These are phyloP conservation scores for Danionella cerebrum DNA, from an alignment of 2,113 vertebrate species.

Conservation along the genomic window DNA sequence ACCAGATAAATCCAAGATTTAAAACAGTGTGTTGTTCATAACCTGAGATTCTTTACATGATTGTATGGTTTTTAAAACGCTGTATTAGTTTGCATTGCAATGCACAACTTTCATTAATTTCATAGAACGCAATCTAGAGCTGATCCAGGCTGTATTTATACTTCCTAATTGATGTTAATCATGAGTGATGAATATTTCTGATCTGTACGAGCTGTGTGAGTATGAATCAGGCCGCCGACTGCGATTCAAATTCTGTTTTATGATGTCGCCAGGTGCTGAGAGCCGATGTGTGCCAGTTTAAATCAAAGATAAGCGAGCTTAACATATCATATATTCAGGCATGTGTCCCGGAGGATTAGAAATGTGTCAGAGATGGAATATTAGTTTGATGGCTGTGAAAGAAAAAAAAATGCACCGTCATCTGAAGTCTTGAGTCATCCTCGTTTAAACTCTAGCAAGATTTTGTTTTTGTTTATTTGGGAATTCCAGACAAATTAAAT, in stretches of 20 bases:
- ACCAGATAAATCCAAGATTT: no score
- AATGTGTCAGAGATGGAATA: conserved; percentile 37
- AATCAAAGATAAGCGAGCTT: conserved; percentile 15
- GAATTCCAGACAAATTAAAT: no score
- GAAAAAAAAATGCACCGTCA: conserved; percentile 37
- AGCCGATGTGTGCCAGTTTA: conserved; percentile 8
- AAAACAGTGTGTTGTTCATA: no score
- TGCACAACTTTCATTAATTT: no score
- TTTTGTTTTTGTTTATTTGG: neutral
- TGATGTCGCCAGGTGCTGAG: conserved; percentile 31
- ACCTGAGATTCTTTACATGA: no score
- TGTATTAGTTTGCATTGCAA: no score
- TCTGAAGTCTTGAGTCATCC: conserved; percentile 23
- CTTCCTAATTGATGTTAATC: neutral
- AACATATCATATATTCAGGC: neutral
- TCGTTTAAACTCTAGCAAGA: neutral
- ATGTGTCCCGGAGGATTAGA: neutral
- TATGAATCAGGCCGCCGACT: neutral
- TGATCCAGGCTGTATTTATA: neutral
- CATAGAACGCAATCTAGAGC: no score
- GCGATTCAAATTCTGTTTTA: conserved; percentile 17
- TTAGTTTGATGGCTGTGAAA: conserved; percentile 40
- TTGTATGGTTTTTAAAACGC: no score
- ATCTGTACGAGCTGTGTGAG: neutral
- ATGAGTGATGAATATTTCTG: neutral